phyloP scores from a whole-genome alignment of 2,113 vertebrate species.

The Cebus imitator region DNA sequence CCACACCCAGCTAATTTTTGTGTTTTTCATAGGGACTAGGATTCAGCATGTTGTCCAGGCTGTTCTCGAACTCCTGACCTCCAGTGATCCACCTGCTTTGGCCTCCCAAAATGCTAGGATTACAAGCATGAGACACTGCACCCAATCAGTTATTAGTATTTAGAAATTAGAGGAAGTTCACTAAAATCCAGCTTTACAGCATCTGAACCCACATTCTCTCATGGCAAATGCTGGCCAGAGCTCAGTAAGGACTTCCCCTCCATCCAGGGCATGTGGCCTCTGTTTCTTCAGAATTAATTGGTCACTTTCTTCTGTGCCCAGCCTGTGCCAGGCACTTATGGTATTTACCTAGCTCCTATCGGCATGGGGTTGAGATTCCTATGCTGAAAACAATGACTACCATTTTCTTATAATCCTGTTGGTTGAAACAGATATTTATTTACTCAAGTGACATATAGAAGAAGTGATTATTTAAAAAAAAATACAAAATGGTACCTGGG shows the following conservation, averaged over 20 bases:
- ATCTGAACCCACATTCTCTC: background rate
- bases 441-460: background rate
- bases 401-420: background rate
- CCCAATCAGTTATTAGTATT: background rate
- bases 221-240: background rate
- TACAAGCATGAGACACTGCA: too few species aligned
- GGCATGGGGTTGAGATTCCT: too few species aligned
- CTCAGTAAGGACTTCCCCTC: background rate
- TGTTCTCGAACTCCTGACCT: too few species aligned
- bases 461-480: background rate
- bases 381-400: rapidly evolving
- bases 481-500: too few species aligned
- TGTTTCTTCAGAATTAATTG: background rate
- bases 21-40: too few species aligned
- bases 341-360: background rate
- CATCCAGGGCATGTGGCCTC: background rate
- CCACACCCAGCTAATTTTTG: too few species aligned
- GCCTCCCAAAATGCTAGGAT: too few species aligned
- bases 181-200: background rate
- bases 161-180: background rate
- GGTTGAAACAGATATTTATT: background rate
- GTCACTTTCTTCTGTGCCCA: background rate
- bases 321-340: too few species aligned
- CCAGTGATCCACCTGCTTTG: too few species aligned
- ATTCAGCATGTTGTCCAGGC: too few species aligned